Conservation (phyloP, 2,888 invertebrate species). For the Anthophora plumipes region DNA sequence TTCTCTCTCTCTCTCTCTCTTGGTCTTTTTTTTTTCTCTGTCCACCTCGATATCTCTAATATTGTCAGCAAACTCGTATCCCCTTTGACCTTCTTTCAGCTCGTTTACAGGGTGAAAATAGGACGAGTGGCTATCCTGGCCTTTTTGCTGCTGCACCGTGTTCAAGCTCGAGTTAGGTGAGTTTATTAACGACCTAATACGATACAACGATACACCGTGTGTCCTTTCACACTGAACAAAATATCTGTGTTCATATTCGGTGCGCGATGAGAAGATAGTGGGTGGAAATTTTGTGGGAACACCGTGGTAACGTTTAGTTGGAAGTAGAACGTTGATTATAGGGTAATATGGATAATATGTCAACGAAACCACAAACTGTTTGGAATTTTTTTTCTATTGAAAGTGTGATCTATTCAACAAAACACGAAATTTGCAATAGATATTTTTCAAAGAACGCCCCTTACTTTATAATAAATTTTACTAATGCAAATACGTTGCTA, state of each 20-base stretch:
- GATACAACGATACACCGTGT: background rate
- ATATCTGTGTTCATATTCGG: background rate
- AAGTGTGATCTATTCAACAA: too few species aligned
- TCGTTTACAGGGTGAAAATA: slow-evolving; percentile 19
- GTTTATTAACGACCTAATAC: background rate
- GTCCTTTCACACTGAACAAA: background rate
- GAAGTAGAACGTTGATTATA: too few species aligned
- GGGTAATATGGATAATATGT: background rate
- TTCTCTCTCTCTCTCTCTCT: too few species aligned
- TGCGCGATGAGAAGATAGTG: background rate
- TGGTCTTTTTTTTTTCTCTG: background rate
- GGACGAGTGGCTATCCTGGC: background rate
- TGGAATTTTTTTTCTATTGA: too few species aligned
- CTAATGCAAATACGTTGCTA: too few species aligned
- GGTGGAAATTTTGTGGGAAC: background rate
- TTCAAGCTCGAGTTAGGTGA: background rate
- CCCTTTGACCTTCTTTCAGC: slow-evolving; percentile 41
- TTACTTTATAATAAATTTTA: too few species aligned
- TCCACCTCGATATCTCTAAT: slow-evolving; percentile 36
- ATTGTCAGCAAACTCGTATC: slow-evolving; percentile 21
- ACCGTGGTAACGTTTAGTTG: too few species aligned
- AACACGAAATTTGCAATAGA: too few species aligned
- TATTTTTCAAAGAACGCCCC: too few species aligned
- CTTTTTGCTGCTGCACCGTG: background rate
- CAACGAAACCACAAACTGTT: too few species aligned